Evolutionary conservation across 1,140 invertebrate genomes (phyloP), one percentile per base, ranked within the genome.

Genomic region (Camponotus floridanus): DNA sequence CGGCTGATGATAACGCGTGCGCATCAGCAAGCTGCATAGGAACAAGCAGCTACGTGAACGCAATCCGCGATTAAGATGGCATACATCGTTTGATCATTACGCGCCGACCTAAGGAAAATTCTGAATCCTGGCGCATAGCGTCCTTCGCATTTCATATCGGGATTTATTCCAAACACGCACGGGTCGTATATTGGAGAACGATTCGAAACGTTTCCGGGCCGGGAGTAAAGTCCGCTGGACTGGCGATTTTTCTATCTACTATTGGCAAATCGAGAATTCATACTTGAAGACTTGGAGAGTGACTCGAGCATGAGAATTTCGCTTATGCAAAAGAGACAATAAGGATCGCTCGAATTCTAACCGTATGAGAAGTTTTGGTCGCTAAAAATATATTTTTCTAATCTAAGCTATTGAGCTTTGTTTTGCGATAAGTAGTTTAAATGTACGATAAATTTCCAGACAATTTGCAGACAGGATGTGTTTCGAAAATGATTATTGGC

Each of bases 61-160:
- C 87, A 80, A 90, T 89, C 78, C 79, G 62, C 87, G 87, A 89
- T 90, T 86, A 84, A 88, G 85, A 90, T 67, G 85, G 73, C 74
- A 62, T 57, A 74, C 85, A 90, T 90, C 86, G 87, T 90, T 90
- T 90, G 78, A 70, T 87, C 88, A 89, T 90, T 90, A 90, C 87
- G 65, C 42, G 9, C 51, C 87, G 18, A 70, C 15, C 74, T 33
- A 76, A 83, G 87, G 64, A 81, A 86, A 88, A 73, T 65, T 61
- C 39, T 13, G n/a, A 74, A 81, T 57, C 45, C 55, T 62, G 18
- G 61, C 42, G 79, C 55, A n/a, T 55, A 57, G 21, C 31, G 73
- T 65, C 76, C 61, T 70, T 39, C 26, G 55, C 3, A 71, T 51
- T 71, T 36, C 42, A 61, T 26, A 51, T 42, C 64, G 13, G 33